phyloP scores from a whole-genome alignment of 2,113 vertebrate genomes.

The Rhynchomys soricoides region DNA sequence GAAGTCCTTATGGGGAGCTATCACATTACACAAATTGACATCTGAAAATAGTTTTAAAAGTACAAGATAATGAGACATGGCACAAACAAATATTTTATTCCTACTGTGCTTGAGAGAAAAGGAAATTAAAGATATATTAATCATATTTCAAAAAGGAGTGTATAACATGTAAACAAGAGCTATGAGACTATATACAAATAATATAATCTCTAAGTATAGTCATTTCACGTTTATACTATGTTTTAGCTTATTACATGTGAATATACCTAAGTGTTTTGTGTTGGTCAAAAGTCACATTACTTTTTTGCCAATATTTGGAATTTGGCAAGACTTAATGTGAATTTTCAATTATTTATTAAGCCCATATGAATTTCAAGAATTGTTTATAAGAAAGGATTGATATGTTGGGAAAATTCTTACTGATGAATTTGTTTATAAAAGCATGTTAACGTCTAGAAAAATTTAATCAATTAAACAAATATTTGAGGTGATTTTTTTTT shows the following conservation, averaged over 20 bases:
- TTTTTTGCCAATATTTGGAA: constrained; percentile 57
- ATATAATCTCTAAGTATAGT: constrained; percentile 47
- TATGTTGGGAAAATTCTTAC: constrained; percentile 58
- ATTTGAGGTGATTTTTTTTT: constrained; percentile 65
- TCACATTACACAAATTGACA: constrained; percentile 67
- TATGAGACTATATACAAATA: constrained; percentile 30
- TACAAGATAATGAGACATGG: constrained; percentile 62
- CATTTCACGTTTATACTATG: constrained; percentile 37
- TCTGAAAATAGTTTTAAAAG: constrained; percentile 74
- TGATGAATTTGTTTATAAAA: constrained; percentile 67
- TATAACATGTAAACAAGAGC: constrained; percentile 16
- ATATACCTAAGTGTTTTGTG: constrained; percentile 48
- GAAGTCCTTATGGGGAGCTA: constrained; percentile 64
- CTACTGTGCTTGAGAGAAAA: constrained; percentile 57
- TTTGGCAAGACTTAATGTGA: constrained; percentile 68
- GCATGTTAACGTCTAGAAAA: constrained; percentile 67
- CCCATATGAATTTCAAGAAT: constrained; percentile 64
- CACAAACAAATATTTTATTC: constrained; percentile 67
- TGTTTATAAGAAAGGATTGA: constrained; percentile 69
- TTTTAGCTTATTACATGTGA: constrained; percentile 36
- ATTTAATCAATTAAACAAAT: constrained; percentile 49
- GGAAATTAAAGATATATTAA: constrained; percentile 51
- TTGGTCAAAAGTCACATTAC: constrained; percentile 48
- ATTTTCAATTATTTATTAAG: constrained; percentile 74
- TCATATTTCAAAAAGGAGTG: constrained; percentile 26